Evolutionary conservation across 1,140 invertebrate genomes (phyloP).

Genomic region (Drosophila tristis): DNA sequence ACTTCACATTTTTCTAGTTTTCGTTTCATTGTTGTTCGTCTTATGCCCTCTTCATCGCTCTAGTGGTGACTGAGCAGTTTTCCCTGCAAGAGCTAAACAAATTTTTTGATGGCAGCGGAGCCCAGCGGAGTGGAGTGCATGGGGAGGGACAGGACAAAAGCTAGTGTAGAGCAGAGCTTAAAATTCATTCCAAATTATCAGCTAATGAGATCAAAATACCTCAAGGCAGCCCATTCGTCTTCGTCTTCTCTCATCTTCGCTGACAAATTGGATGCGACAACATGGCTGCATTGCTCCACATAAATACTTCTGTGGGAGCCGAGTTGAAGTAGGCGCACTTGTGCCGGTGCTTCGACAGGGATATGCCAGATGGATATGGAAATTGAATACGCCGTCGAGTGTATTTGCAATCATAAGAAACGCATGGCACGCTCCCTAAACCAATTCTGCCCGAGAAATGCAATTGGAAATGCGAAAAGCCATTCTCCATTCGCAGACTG

Average conservation of each 20-base stretch:
- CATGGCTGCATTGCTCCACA: conserved; percentile 16
- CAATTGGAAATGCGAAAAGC: conserved; percentile 32
- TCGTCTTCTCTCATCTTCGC: neutral
- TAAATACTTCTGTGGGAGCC: conserved; percentile 29
- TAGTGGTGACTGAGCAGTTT: conserved; percentile 21
- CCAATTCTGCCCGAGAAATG: conserved; percentile 22
- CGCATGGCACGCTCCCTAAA: neutral
- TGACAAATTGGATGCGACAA: conserved; percentile 23
- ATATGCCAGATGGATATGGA: neutral
- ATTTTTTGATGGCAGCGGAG: conserved; percentile 18
- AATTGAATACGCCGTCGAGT: conserved; percentile 40
- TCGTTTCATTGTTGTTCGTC: conserved; percentile 18
- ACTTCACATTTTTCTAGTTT: conserved; percentile 46
- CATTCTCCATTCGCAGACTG: neutral
- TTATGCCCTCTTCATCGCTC: neutral
- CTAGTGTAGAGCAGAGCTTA: conserved; percentile 37
- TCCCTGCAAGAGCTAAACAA: conserved; percentile 25
- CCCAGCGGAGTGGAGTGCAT: neutral
- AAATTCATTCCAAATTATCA: conserved; percentile 57
- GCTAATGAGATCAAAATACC: conserved; percentile 59
- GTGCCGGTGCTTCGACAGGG: conserved; percentile 1
- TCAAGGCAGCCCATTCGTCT: neutral
- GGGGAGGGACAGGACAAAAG: neutral
- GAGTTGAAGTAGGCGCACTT: conserved; percentile 11
- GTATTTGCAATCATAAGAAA: conserved; percentile 69